phyloP scores from a whole-genome alignment of 2,888 invertebrate genomes.

The Sialis lutaria region DNA sequence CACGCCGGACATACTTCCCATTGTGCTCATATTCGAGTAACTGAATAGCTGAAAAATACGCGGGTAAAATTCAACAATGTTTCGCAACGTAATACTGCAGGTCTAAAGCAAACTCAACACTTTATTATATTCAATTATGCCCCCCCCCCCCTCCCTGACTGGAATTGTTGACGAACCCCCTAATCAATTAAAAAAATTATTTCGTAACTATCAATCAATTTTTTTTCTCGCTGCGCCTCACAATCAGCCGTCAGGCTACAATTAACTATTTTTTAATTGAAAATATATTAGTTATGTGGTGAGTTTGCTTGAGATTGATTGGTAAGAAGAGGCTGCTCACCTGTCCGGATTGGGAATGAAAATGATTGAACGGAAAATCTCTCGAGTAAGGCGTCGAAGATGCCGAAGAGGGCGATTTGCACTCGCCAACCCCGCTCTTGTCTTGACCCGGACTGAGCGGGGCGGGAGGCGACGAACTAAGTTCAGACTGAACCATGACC shows the following conservation, averaged over 20 bases:
- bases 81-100: no score
- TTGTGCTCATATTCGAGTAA: conserved; percentile 74
- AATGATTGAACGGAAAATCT: conserved; percentile 82
- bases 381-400: conserved; percentile 22
- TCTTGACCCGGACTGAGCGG: conserved; percentile 24
- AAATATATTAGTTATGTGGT: background rate
- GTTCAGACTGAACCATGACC: conserved; percentile 21
- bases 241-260: no score
- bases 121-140: no score
- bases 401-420: conserved; percentile 14
- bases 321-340: conserved; percentile 31
- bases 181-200: no score
- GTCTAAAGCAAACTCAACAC: no score
- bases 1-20: conserved; percentile 61
- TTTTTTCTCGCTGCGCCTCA: no score
- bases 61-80: no score
- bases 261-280: no score
- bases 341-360: conserved; percentile 81
- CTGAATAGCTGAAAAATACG: conserved; percentile 62
- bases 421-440: conserved; percentile 14
- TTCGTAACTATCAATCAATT: no score
- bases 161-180: no score
- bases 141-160: no score
- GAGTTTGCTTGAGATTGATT: background rate
- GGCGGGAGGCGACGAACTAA: conserved; percentile 24